Base-by-base conservation (phyloP, 2,888 invertebrate species). In the Lasioglossum figueresi region DNA sequence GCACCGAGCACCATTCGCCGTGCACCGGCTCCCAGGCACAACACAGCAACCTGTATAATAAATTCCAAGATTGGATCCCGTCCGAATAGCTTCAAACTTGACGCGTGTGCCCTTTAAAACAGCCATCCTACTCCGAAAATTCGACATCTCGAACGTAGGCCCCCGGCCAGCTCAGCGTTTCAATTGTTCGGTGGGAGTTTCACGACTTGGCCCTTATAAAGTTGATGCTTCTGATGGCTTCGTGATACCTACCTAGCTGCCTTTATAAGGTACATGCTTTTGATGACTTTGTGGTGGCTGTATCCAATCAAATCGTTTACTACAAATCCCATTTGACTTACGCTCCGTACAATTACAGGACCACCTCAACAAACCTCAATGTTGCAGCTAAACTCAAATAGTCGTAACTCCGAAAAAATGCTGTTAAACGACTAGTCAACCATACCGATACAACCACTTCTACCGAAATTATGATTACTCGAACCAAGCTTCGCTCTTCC, bases 41-140 rank as follows among this genome's bases (percentile, higher is more conserved):
- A 63, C 63, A 16, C 27, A 31, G 31, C 63, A 63, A 63, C 63
- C 63, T 63, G 5, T 63, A 31, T 63, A 45, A 45, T 43, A 45
- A 72, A 72, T 31, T 45, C 31, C 45, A 72, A 45, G 68, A 66
- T 52, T 71, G 63, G 31, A 63, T 63, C 16, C 31, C 63, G 63
- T 16, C 63, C 16, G 31, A 16, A 31, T 31, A 6, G 31, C 27
- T 31, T 63, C 63, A 63, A 63, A 63, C 63, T 63, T 63, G 63
- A 31, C 63, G 16, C 16, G 2, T 31, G 2, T 1, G 16, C 16
- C 14, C 31, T 31, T 31, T 63, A 63, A 63, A 63, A 63, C 16
- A 31, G 31, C 16, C 31, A 52, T 52, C 23, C 10, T 10, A 0
- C 10, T 3, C 23, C 52, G n/a, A 52, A 52, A 52, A 52, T n/a